These are phyloP conservation scores for Lepus townsendii DNA, from an alignment of 2,797 vertebrate species.

Conservation along the genomic window DNA sequence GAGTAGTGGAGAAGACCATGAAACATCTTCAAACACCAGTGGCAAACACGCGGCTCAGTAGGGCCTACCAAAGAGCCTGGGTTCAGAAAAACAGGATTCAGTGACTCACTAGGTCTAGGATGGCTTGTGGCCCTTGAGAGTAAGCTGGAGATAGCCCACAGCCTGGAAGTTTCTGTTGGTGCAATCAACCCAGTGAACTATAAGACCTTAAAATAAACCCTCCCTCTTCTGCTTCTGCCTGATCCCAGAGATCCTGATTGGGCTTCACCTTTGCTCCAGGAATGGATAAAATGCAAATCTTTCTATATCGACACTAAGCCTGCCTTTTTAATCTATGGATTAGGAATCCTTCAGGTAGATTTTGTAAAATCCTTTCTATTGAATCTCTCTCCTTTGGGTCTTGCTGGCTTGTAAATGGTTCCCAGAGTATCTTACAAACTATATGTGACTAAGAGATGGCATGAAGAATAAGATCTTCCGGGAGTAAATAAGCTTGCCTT, in stretches of 20 bases:
- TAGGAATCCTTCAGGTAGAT: conserved; percentile 42
- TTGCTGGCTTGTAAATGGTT: conserved; percentile 29
- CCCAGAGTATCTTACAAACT: conserved; percentile 32
- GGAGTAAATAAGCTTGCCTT: conserved; percentile 77
- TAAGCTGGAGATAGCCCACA: background rate
- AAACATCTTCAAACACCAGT: conserved; percentile 86
- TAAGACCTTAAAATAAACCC: background rate
- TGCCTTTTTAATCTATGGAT: conserved; percentile 59
- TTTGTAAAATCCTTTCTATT: conserved; percentile 61
- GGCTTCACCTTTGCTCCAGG: conserved; percentile 30
- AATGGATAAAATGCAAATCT: background rate
- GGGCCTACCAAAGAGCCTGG: background rate
- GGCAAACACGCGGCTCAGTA: background rate
- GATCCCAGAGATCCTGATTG: background rate
- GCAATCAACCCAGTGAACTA: background rate
- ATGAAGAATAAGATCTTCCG: conserved; percentile 75
- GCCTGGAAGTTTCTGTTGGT: conserved; percentile 26
- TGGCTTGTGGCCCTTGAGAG: background rate
- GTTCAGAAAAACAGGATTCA: background rate
- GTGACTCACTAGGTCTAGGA: background rate
- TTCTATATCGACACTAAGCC: background rate
- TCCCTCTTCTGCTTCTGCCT: background rate
- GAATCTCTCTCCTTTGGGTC: conserved; percentile 49
- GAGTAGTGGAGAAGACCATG: conserved; percentile 91
- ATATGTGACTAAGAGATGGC: conserved; percentile 64